Evolutionary conservation across 30 jellyfish, hydroid and myxozoan species (phyloP).

Genomic region (Hydractinia echinata): DNA sequence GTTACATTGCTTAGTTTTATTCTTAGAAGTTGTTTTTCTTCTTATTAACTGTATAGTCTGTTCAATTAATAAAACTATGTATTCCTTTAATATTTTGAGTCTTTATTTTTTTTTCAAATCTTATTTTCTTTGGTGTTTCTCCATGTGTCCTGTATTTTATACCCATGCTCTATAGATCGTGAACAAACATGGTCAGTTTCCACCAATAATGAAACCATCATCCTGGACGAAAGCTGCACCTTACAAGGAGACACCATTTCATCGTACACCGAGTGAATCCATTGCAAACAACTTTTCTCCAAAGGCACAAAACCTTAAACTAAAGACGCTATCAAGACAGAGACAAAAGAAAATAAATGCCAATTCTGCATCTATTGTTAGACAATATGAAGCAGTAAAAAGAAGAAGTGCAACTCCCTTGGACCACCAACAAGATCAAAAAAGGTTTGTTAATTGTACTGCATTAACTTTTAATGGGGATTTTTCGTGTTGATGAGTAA

Average conservation of each 20-base stretch:
- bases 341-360: too few species aligned
- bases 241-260: constrained; percentile 79
- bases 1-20: not conserved
- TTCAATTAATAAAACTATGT: not conserved
- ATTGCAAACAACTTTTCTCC: constrained; percentile 95
- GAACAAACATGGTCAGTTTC: constrained; percentile 79
- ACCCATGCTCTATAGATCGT: constrained; percentile 49
- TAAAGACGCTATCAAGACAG: constrained; percentile 41
- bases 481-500: too few species aligned
- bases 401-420: too few species aligned
- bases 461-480: too few species aligned
- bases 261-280: constrained; percentile 97
- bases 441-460: too few species aligned
- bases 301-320: constrained; percentile 71
- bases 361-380: too few species aligned
- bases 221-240: constrained; percentile 99
- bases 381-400: too few species aligned
- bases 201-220: constrained; percentile 79
- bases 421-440: too few species aligned
- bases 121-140: not conserved
- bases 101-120: not conserved
- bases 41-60: too few species aligned
- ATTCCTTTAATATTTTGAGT: not conserved
- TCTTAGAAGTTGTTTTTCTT: not conserved
- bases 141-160: not conserved